These are phyloP conservation scores for Mus minutoides DNA, from an alignment of 2,797 vertebrate genomes.

Conservation along the genomic window DNA sequence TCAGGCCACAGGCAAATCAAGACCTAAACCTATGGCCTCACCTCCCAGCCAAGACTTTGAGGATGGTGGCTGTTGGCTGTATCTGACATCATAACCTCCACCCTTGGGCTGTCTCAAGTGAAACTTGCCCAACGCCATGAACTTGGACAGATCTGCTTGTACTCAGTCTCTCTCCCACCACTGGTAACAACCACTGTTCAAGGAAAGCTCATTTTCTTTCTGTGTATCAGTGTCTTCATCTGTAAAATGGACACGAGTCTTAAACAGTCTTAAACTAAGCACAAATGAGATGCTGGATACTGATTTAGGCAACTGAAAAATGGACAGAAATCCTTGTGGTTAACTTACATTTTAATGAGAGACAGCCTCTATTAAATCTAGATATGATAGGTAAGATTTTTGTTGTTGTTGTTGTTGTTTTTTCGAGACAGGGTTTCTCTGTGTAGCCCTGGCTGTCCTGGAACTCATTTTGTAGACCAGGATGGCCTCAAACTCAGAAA, in stretches of 20 bases:
- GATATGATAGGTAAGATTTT: not conserved
- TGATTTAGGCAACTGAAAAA: constrained; percentile 17
- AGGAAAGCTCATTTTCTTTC: not conserved
- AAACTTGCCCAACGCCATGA: not conserved
- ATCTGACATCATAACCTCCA: not conserved
- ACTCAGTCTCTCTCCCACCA: not conserved
- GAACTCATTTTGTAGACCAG: too few species aligned
- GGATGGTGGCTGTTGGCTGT: not conserved
- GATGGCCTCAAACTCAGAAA: too few species aligned
- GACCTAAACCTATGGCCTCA: not conserved
- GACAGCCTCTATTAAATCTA: not conserved
- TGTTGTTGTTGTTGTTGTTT: too few species aligned
- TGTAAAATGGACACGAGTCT: not conserved
- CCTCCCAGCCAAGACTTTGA: not conserved
- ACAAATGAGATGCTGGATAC: not conserved
- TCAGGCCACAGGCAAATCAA: not conserved
- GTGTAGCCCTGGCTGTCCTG: too few species aligned
- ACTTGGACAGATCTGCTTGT: constrained; percentile 24
- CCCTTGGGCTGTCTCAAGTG: not conserved
- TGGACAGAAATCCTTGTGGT: constrained; percentile 32
- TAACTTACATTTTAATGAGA: constrained; percentile 51
- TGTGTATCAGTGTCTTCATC: constrained; percentile 21
- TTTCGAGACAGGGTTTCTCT: too few species aligned
- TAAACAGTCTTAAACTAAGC: not conserved
- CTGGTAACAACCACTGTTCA: not conserved